Conservation (phyloP, 1,140 invertebrate species). For the Penaeus chinensis region DNA sequence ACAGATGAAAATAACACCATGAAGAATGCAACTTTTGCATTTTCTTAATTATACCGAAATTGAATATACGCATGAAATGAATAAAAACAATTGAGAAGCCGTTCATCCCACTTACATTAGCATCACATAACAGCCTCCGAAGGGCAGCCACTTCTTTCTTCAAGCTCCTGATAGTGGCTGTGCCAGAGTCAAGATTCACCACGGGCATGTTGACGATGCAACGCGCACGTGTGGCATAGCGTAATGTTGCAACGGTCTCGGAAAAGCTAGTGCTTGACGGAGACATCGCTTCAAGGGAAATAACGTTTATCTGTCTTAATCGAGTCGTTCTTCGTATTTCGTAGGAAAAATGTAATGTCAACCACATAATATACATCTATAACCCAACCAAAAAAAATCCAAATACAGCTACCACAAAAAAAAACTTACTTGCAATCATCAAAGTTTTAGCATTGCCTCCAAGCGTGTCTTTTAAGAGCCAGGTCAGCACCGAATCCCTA, state of each 20-base stretch:
- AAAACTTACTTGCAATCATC: slow-evolving; percentile 82
- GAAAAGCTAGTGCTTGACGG: slow-evolving; percentile 77
- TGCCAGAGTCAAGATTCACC: slow-evolving; percentile 76
- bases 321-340: background rate
- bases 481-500: slow-evolving; percentile 89
- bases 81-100: too few species aligned
- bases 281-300: slow-evolving; percentile 75
- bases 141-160: slow-evolving; percentile 73
- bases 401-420: background rate
- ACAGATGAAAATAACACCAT: too few species aligned
- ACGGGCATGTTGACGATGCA: slow-evolving; percentile 78
- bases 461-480: slow-evolving; percentile 89
- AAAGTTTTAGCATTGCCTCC: slow-evolving; percentile 95
- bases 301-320: background rate
- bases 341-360: background rate
- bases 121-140: slow-evolving; percentile 67
- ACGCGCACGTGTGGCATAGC: slow-evolving; percentile 78
- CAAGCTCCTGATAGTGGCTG: slow-evolving; percentile 73
- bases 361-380: background rate
- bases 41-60: too few species aligned
- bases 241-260: slow-evolving; percentile 78
- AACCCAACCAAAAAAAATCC: too few species aligned
- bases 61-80: too few species aligned
- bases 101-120: slow-evolving; percentile 9
- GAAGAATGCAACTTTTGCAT: too few species aligned